A percentile compares a stretch with the other conserved stretches of the same genome.
phyloP scores from a whole-genome alignment of 2,888 invertebrate genomes.

The Trichopoda pennipes region DNA sequence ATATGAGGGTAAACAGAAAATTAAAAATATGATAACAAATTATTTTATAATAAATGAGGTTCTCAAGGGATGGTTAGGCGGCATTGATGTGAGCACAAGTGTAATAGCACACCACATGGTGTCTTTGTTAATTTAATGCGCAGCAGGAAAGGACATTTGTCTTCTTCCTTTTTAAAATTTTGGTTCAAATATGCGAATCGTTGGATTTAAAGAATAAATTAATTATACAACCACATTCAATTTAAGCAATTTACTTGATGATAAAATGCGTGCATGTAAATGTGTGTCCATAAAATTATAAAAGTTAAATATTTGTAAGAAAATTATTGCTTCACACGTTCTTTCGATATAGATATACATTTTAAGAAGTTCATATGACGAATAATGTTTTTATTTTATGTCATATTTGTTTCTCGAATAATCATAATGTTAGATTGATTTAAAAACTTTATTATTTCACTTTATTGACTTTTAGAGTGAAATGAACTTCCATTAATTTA shows the following conservation, averaged over 20 bases:
- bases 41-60: constrained; percentile 59
- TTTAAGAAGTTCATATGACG: too few species aligned
- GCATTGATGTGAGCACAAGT: constrained; percentile 68
- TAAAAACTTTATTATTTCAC: too few species aligned
- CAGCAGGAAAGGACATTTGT: constrained; percentile 65
- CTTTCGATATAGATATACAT: too few species aligned
- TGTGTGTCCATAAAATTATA: too few species aligned
- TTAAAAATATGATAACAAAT: constrained; percentile 43
- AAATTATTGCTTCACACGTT: too few species aligned
- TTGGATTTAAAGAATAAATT: constrained; percentile 33
- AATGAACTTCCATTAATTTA: too few species aligned
- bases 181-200: neutral
- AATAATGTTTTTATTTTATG: too few species aligned
- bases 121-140: constrained; percentile 73
- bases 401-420: too few species aligned
- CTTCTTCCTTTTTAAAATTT: neutral
- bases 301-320: too few species aligned
- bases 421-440: too few species aligned
- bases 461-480: too few species aligned
- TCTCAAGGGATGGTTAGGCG: constrained; percentile 58
- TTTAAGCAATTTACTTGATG: neutral
- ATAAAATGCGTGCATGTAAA: too few species aligned
- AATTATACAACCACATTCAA: neutral
- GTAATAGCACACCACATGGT: constrained; percentile 72
- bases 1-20: constrained; percentile 14